Evolutionary conservation across 2,888 invertebrate species (phyloP).

Genomic region (Scaptomyza reducta): DNA sequence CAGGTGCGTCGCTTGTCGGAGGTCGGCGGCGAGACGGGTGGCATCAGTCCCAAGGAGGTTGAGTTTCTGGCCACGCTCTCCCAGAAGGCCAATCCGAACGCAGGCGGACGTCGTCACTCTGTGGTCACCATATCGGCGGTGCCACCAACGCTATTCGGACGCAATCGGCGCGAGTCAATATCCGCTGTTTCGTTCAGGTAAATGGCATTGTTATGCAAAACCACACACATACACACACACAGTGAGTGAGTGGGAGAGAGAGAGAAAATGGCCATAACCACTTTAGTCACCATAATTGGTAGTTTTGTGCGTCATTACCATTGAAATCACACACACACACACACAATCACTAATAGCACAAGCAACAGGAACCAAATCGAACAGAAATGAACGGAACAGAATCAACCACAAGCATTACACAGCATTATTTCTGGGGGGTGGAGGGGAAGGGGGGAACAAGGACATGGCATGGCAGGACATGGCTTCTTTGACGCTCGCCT

Average conservation of each 20-base stretch:
- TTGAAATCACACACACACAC: constrained; percentile 22
- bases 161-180: constrained; percentile 92
- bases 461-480: constrained; percentile 15
- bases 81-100: constrained; percentile 87
- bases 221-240: neutral
- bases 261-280: constrained; percentile 1
- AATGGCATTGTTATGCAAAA: constrained; percentile 52
- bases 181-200: constrained; percentile 88
- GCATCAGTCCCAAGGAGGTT: constrained; percentile 91
- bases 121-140: constrained; percentile 94
- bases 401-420: constrained; percentile 4
- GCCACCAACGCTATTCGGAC: constrained; percentile 91
- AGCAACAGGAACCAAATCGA: neutral
- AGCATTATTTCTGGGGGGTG: neutral
- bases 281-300: constrained; percentile 44
- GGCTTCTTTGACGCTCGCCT: constrained; percentile 37
- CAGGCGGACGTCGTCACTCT: constrained; percentile 92
- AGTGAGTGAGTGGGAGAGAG: neutral
- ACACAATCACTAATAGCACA: constrained; percentile 3
- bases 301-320: constrained; percentile 54
- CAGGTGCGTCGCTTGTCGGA: constrained; percentile 93
- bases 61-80: constrained; percentile 94
- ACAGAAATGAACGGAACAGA: neutral
- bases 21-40: constrained; percentile 89
- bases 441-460: constrained; percentile 1